These are phyloP conservation scores for Otus scops DNA, from an alignment of 2,797 vertebrate species.

Conservation along the genomic window DNA sequence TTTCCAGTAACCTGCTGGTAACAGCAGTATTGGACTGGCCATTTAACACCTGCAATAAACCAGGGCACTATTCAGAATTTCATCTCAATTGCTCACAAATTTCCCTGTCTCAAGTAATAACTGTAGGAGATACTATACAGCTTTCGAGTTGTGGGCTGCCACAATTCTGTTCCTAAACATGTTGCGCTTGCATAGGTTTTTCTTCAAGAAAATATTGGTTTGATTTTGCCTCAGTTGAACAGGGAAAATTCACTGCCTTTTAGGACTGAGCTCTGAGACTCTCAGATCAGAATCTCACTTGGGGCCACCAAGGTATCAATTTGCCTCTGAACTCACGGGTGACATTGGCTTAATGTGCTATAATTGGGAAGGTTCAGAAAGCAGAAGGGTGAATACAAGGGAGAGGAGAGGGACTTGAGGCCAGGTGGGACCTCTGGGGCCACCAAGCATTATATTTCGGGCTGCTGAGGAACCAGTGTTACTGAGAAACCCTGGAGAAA, in stretches of 20 bases:
- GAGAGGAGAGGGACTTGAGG: background rate
- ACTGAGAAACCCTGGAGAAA: background rate
- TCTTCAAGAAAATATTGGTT: background rate
- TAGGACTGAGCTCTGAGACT: background rate
- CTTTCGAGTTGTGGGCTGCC: background rate
- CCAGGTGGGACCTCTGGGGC: background rate
- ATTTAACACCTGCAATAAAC: background rate
- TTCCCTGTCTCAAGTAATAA: background rate
- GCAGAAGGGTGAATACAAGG: background rate
- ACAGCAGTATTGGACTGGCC: background rate
- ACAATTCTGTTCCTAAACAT: background rate
- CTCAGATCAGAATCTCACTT: background rate
- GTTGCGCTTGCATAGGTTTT: background rate
- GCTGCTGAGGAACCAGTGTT: background rate
- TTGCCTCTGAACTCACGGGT: background rate
- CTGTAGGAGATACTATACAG: background rate
- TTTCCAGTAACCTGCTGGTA: background rate
- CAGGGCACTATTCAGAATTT: accelerated
- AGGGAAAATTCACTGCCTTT: background rate
- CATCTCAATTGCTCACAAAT: background rate
- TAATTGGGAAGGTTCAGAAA: background rate
- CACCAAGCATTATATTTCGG: background rate
- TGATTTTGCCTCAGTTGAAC: background rate
- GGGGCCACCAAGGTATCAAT: background rate
- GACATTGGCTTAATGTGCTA: accelerated